Evolutionary conservation across 2,888 invertebrate species (phyloP).

Genomic region (Schizotus pectinicornis): DNA sequence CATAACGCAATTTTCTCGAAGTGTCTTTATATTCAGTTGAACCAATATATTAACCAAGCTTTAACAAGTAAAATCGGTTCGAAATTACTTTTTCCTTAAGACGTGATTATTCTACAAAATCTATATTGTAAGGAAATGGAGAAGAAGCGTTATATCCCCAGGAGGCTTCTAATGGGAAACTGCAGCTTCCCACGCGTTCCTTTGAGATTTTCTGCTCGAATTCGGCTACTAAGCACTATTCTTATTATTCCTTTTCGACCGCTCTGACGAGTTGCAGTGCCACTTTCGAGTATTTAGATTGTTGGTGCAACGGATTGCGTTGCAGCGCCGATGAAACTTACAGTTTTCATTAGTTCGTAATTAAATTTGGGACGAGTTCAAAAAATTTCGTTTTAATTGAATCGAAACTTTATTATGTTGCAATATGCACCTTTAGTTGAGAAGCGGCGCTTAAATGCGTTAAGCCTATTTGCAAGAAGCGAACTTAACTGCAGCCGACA

Average conservation of each 20-base stretch:
- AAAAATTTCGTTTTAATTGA: slow-evolving; percentile 20
- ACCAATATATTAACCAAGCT: background rate
- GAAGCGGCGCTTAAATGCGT: slow-evolving; percentile 18
- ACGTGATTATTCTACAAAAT: background rate
- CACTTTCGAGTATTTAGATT: no score
- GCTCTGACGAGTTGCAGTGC: background rate
- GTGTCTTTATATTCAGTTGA: no score
- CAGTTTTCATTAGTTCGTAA: background rate
- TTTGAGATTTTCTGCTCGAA: slow-evolving; percentile 8
- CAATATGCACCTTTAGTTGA: slow-evolving; percentile 16
- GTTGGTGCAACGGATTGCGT: background rate
- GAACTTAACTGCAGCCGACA: slow-evolving; percentile 24
- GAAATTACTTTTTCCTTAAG: background rate
- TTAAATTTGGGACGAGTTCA: background rate
- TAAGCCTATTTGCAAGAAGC: slow-evolving; percentile 28
- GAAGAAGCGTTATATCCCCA: background rate
- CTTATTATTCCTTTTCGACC: background rate
- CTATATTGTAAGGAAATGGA: slow-evolving; percentile 1
- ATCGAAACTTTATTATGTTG: slow-evolving; percentile 20
- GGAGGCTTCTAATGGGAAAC: slow-evolving; percentile 15
- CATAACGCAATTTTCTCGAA: no score
- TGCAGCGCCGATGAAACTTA: background rate
- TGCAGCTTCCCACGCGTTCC: slow-evolving; percentile 3
- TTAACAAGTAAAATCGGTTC: background rate
- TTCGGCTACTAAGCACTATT: slow-evolving; percentile 9